These are phyloP conservation scores for Medauroidea extradentata DNA, from an alignment of 1,140 invertebrate species.

Conservation along the genomic window DNA sequence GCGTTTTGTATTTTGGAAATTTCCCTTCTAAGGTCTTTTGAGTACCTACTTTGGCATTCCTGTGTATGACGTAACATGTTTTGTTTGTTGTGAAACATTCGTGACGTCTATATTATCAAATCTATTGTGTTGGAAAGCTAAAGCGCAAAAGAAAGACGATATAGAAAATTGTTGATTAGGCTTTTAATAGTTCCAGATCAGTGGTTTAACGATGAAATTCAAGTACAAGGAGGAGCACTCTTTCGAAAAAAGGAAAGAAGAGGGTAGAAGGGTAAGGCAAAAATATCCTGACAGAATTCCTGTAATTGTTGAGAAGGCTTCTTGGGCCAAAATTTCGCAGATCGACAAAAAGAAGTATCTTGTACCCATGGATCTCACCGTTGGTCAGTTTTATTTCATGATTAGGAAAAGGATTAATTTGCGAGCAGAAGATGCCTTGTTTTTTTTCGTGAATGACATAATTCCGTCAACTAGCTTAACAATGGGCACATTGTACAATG, in stretches of 20 bases:
- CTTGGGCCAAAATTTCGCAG: conserved; percentile 95
- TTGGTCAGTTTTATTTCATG: conserved; percentile 99
- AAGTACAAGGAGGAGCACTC: conserved; percentile 98
- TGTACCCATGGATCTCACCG: conserved; percentile 97
- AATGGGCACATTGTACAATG: conserved; percentile 83
- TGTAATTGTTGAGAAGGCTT: conserved; percentile 98
- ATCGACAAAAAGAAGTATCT: conserved; percentile 99
- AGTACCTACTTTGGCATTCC: too few relatives aligned
- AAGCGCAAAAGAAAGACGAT: too few relatives aligned
- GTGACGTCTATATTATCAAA: too few relatives aligned
- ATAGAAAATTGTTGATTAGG: too few relatives aligned
- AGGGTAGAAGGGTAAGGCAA: conserved; percentile 97
- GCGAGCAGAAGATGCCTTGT: conserved; percentile 95
- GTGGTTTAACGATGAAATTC: conserved; percentile 85
- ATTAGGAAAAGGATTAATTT: conserved; percentile 96
- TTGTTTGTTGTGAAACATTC: too few relatives aligned
- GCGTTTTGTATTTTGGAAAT: too few relatives aligned
- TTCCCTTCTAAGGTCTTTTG: too few relatives aligned
- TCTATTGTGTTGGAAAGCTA: too few relatives aligned
- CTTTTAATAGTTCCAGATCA: too few relatives aligned
- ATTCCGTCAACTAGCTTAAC: conserved; percentile 98
- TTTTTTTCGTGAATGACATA: conserved; percentile 99
- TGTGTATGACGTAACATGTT: too few relatives aligned
- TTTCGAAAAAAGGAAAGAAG: conserved; percentile 96
- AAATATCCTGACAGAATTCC: conserved; percentile 99